Evolutionary conservation across 2,888 invertebrate species (phyloP).

Genomic region (Oligia strigilis): DNA sequence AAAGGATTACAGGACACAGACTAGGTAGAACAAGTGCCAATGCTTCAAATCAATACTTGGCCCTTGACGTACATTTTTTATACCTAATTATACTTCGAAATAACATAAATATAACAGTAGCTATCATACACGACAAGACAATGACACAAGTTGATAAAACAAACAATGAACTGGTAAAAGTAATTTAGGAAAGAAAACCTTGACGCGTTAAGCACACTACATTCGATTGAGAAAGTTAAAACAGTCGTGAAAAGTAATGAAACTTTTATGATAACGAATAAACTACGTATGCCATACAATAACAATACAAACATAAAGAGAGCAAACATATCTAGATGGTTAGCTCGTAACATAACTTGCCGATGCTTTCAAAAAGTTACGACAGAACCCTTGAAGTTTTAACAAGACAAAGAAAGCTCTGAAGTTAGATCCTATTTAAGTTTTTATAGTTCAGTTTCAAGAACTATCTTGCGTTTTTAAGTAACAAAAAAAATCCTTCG

Average conservation of each 20-base stretch:
- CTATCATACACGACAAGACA: background rate
- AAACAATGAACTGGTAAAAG: conserved; percentile 2
- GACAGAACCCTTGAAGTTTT: background rate
- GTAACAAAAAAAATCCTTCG: conserved; percentile 25
- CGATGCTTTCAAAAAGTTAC: conserved; percentile 1
- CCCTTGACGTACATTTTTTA: background rate
- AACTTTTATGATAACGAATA: background rate
- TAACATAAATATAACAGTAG: background rate
- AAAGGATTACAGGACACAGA: background rate
- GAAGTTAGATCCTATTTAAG: background rate
- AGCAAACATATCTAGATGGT: background rate
- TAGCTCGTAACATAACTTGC: background rate
- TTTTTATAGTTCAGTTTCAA: conserved; percentile 27
- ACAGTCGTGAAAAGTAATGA: conserved; percentile 11
- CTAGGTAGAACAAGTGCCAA: background rate
- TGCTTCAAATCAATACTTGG: background rate
- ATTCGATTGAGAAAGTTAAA: background rate
- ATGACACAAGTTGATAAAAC: conserved; percentile 8
- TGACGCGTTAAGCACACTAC: background rate
- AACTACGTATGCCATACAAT: conserved; percentile 1
- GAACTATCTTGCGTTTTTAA: background rate
- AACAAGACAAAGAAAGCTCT: conserved; percentile 15
- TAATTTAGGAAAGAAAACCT: conserved; percentile 4
- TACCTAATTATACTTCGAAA: background rate
- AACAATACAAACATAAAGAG: background rate